Conservation (phyloP, 2,888 invertebrate genomes). For the Brachyptera putata region DNA sequence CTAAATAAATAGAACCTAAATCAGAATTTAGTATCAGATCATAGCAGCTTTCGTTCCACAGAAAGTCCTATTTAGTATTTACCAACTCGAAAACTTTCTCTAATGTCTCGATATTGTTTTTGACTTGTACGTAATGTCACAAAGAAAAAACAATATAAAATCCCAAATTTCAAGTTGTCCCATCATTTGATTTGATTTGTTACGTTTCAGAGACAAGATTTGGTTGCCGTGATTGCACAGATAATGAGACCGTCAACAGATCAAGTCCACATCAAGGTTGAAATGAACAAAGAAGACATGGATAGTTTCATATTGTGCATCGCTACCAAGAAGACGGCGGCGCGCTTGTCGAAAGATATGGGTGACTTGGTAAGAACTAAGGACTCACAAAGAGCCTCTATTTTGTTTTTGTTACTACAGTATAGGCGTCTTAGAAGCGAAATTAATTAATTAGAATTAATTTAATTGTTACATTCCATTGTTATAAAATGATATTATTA, state of each 20-base stretch:
- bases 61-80: too few species aligned
- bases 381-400: too few species aligned
- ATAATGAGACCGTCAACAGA: slow-evolving; percentile 81
- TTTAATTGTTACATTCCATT: neutral
- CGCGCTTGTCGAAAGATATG: slow-evolving; percentile 84
- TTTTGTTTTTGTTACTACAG: too few species aligned
- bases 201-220: slow-evolving; percentile 75
- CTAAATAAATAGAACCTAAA: too few species aligned
- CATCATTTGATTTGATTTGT: too few species aligned
- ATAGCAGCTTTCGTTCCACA: too few species aligned
- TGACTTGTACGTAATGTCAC: too few species aligned
- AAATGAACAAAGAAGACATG: slow-evolving; percentile 84
- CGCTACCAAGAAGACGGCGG: slow-evolving; percentile 83
- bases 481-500: neutral
- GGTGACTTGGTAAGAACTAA: slow-evolving; percentile 70
- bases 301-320: slow-evolving; percentile 91
- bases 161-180: too few species aligned
- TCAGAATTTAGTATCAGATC: too few species aligned
- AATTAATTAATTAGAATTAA: neutral
- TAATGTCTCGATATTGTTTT: too few species aligned
- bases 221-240: slow-evolving; percentile 80
- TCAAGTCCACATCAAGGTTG: slow-evolving; percentile 79
- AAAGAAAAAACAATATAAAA: too few species aligned
- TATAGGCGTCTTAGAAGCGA: neutral
- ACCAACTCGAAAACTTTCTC: too few species aligned